Conservation (phyloP, 1,140 invertebrate species). For the Ladona fulva region DNA sequence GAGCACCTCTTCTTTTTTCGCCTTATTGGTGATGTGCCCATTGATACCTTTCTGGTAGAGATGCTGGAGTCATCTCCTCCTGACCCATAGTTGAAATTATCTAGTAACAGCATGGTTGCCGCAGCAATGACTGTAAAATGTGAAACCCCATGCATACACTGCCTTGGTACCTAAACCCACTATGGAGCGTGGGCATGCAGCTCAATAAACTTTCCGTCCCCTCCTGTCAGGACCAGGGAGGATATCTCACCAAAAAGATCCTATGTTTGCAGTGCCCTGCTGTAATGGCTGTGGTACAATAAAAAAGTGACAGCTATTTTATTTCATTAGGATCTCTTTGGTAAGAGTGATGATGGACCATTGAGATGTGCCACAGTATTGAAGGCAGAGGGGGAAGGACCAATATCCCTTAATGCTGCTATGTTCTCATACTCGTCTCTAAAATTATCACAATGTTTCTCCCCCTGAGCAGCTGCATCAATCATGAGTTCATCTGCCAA, state of each 20-base stretch:
- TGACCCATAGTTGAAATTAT: conserved; percentile 33
- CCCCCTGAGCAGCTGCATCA: no score
- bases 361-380: neutral
- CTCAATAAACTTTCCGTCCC: neutral
- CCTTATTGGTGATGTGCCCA: conserved; percentile 67
- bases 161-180: neutral
- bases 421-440: neutral
- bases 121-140: neutral
- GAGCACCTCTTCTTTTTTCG: conserved; percentile 95
- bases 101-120: neutral
- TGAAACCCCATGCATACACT: neutral
- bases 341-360: neutral
- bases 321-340: neutral
- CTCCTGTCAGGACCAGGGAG: neutral
- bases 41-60: conserved; percentile 61
- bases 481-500: no score
- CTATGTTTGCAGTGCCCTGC: neutral
- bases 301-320: neutral
- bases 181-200: neutral
- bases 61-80: conserved; percentile 51
- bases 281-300: neutral
- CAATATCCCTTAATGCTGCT: neutral
- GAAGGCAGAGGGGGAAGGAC: neutral
- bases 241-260: neutral
- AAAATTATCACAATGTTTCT: no score